Evolutionary conservation across 2,113 vertebrate genomes (phyloP), one percentile per base, ranked within the genome.

Genomic region (Platysternon megacephalum): DNA sequence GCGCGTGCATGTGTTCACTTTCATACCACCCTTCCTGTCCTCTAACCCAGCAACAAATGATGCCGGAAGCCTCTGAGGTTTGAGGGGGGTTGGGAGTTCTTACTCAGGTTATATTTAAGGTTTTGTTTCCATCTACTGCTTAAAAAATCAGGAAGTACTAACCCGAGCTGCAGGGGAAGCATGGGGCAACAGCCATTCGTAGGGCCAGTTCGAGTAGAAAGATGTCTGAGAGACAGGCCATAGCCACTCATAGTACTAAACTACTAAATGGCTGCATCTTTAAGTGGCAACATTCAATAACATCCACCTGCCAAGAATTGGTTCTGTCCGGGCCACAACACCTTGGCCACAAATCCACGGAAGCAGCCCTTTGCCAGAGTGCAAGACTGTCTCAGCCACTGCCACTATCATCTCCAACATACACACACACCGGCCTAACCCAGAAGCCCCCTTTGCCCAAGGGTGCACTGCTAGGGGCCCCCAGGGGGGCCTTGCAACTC

Each of bases 31-130:
- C 92, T 97, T 96, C 97, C 97, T 97, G 97, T 87, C 81, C 90
- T 32, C 56, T 93, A 51, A 5, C 56, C 97, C 96, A 97, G 94
- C 97, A 97, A 91, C 95, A 91, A 97, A 95, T 85, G 87, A 49
- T 46, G 79, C 96, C 96, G 97, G 97, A 98, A 97, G 92, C 96
- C 74, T 96, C 79, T 19, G 0, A 61, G 85, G 49, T 91, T 85
- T 96, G 94, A 84, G 79, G 48, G 19, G 52, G 92, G n/a, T 39
- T 26, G 93, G 97, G 55, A 94, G 95, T 49, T 19, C 58, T 82
- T 42, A 2, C 11, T 28, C 11, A 32, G 16, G 48, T 51, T 46
- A 56, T 89, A 87, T 91, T 72, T 91, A 97, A 42, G 44, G 90
- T 91, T 78, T 93, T 56, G 32, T 19, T 13, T 55, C 65, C 84